phyloP scores from a whole-genome alignment of 2,888 invertebrate genomes.

The Coelogynopora nodosa region DNA sequence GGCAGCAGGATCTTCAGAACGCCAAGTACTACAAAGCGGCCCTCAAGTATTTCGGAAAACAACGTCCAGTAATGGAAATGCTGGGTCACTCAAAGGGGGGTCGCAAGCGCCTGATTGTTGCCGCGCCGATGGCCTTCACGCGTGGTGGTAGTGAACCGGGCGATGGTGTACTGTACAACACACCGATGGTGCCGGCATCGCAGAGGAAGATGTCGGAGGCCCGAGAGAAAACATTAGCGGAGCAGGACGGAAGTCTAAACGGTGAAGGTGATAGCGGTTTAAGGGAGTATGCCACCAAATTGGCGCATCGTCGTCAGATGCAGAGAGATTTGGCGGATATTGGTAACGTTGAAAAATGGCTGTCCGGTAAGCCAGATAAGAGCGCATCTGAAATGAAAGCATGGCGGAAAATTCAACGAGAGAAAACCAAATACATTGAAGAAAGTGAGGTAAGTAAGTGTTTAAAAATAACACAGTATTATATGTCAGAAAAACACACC shows the following conservation, averaged over 20 bases:
- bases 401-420: background rate
- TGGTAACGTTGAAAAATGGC: background rate
- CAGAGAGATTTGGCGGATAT: background rate
- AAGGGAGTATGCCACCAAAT: background rate
- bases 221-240: background rate
- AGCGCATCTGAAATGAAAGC: background rate
- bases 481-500: too few relatives aligned
- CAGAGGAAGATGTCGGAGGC: background rate
- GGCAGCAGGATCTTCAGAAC: slow-evolving; percentile 53
- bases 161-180: background rate
- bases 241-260: background rate
- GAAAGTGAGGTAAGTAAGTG: background rate
- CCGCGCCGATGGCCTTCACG: background rate
- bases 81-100: slow-evolving; percentile 34
- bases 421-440: background rate
- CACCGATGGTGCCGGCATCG: background rate
- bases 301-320: background rate
- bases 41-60: slow-evolving; percentile 56
- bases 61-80: slow-evolving; percentile 16
- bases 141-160: background rate
- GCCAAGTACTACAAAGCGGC: slow-evolving; percentile 57
- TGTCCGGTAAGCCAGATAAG: too few relatives aligned
- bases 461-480: too few relatives aligned
- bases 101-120: slow-evolving; percentile 21
- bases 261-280: background rate